Conservation (phyloP, 2,113 vertebrate genomes). For the Coreoperca whiteheadi region DNA sequence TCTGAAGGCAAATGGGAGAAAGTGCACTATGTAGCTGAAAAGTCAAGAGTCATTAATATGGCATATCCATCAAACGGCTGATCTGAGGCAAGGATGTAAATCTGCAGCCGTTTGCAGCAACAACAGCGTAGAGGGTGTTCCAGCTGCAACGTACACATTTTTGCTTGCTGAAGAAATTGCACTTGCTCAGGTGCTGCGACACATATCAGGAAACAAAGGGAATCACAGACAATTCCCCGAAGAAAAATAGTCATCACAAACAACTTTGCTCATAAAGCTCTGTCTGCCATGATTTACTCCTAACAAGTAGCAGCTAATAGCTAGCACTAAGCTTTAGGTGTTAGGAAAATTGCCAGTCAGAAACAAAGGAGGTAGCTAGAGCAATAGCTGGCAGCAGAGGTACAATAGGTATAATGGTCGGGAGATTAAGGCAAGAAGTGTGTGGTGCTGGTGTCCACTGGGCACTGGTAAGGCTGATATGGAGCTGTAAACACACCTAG, state of each 20-base stretch:
- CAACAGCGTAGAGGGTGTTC: slow-evolving; percentile 1
- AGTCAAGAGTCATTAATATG: slow-evolving; percentile 49
- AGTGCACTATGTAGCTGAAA: slow-evolving; percentile 31
- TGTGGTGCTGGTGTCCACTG: slow-evolving; percentile 57
- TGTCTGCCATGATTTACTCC: slow-evolving; percentile 38
- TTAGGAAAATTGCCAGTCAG: slow-evolving; percentile 45
- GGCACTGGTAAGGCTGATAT: slow-evolving; percentile 44
- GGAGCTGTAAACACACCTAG: slow-evolving; percentile 67
- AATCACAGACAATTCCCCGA: slow-evolving; percentile 17
- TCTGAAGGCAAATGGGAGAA: slow-evolving; percentile 24
- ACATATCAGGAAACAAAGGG: slow-evolving; percentile 25
- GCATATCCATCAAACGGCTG: slow-evolving; percentile 39
- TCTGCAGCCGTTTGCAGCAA: slow-evolving; percentile 35
- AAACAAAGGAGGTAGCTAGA: slow-evolving; percentile 71
- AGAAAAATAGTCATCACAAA: slow-evolving; percentile 25
- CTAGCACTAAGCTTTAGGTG: slow-evolving; percentile 50
- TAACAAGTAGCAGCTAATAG: slow-evolving; percentile 49
- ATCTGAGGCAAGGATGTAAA: slow-evolving; percentile 43
- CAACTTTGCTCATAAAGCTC: slow-evolving; percentile 38
- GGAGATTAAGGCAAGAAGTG: slow-evolving; percentile 59
- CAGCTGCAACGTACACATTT: background rate
- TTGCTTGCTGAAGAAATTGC: slow-evolving; percentile 44
- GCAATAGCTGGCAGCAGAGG: slow-evolving; percentile 65
- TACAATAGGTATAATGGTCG: slow-evolving; percentile 27
- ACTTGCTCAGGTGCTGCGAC: slow-evolving; percentile 35